Base-by-base conservation (phyloP, 2,113 vertebrate genomes). In the Columba janthina region DNA sequence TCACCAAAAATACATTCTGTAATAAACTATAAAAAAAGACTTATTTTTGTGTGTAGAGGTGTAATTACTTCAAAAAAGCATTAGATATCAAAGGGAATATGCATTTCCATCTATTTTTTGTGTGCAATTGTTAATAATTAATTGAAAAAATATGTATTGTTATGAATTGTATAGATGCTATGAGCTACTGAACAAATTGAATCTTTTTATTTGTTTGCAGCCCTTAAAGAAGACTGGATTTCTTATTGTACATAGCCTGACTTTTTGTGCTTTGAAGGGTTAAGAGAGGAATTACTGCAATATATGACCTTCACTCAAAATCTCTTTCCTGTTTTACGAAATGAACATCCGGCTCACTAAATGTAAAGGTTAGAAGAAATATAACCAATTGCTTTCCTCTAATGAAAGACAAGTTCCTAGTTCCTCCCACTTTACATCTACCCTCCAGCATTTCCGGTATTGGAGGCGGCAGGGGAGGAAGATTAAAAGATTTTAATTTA, bases 41-140 rank as follows among this genome's bases (percentile, higher is more conserved):
- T 86, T 72, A 36, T 60, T 76, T 95, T 86, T 92, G 20, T 93
- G 53, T 82, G 72, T 70, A 87, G 65, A 38, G 1, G 10, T 86
- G n/a, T 77, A 95, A 95, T 80, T 36, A 96, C 87, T 66, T 76
- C 1, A 62, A 86, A 95, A 97, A 94, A 91, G 15, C 69, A 81
- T 64, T 95, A 69, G 67, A 53, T 81, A 11, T 4, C 5, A 76
- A 93, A 95, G 77, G 76, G 25, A 95, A 80, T 64, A 86, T 75
- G 44, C 48, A 90, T 90, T 88, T 92, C 16, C n/a, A 87, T 58
- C 36, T 89, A 75, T 80, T 82, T 82, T 81, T 86, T 86, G 93
- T 77, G 13, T 73, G 34, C 58, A 69, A 66, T 65, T 78, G 34
- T 62, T 94, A 83, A 72, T 78, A 69, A 92, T 56, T 91, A 78